Percentiles rank a stretch among this genome's conserved stretches.
phyloP scores from a whole-genome alignment of 1,140 invertebrate species.

The Agrypnia vestita region DNA sequence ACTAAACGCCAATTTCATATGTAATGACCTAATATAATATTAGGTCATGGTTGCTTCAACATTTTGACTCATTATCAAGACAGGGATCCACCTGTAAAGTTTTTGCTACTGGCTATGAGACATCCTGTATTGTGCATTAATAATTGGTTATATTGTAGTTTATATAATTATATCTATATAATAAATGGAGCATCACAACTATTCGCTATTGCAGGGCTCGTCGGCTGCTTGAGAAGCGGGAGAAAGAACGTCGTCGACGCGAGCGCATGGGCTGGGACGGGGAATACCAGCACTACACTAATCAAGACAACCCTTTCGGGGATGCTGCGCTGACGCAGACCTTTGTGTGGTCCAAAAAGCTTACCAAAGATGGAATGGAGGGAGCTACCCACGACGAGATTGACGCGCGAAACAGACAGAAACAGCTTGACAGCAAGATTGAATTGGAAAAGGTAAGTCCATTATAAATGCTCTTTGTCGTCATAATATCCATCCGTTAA shows the following conservation, averaged over 20 bases:
- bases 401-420: conserved; percentile 87
- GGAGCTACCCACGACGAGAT: conserved; percentile 87
- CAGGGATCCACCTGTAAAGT: too few species aligned
- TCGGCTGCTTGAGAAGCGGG: conserved; percentile 91
- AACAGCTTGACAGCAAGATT: conserved; percentile 92
- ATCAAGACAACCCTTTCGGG: conserved; percentile 98
- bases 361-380: conserved; percentile 94
- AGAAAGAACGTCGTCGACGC: conserved; percentile 90
- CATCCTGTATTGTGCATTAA: too few species aligned
- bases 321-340: conserved; percentile 90
- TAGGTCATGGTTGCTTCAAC: too few species aligned
- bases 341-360: conserved; percentile 98
- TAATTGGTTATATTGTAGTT: too few species aligned
- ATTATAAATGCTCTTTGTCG: too few species aligned
- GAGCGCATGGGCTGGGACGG: conserved; percentile 97
- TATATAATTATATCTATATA: too few species aligned
- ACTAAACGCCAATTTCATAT: too few species aligned
- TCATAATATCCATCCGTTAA: too few species aligned
- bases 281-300: conserved; percentile 96
- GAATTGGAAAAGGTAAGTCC: conserved; percentile 85
- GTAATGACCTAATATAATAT: too few species aligned
- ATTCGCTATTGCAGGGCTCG: conserved; percentile 74
- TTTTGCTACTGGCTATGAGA: too few species aligned
- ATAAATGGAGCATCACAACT: too few species aligned
- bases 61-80: too few species aligned